A percentile compares a stretch with the other conserved stretches of the same genome.
These are phyloP conservation scores for Tragelaphus eurycerus DNA, from an alignment of 2,797 vertebrate genomes.

Conservation along the genomic window DNA sequence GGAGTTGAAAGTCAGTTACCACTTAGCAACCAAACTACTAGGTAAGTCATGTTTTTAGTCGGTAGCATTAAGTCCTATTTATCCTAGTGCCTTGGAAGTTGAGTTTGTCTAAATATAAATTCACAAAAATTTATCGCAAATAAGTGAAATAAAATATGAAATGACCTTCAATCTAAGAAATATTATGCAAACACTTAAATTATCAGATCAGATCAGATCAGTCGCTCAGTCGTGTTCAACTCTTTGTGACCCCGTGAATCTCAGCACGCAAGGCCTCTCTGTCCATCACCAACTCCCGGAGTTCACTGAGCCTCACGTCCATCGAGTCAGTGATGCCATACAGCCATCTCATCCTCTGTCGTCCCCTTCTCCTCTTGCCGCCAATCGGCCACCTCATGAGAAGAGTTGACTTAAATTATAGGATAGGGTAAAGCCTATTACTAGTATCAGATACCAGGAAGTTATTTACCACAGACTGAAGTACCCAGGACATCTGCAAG, in stretches of 20 bases:
- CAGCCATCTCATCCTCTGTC: too few relatives aligned
- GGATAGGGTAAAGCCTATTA: neutral
- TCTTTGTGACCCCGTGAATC: too few relatives aligned
- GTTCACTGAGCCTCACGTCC: too few relatives aligned
- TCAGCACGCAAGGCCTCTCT: too few relatives aligned
- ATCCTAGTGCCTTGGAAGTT: neutral
- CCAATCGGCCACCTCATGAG: too few relatives aligned
- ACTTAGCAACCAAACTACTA: neutral
- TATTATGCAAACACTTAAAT: neutral
- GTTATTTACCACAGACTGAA: neutral
- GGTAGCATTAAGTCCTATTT: rapidly evolving
- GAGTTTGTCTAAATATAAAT: neutral
- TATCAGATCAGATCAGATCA: too few relatives aligned
- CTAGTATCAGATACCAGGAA: neutral
- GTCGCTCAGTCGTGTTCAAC: too few relatives aligned
- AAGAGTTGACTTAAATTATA: neutral
- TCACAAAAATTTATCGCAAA: neutral
- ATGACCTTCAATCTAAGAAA: neutral
- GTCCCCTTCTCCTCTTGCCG: too few relatives aligned
- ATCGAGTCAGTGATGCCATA: too few relatives aligned
- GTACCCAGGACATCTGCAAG: neutral
- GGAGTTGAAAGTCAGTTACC: neutral
- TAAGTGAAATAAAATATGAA: neutral
- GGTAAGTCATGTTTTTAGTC: neutral
- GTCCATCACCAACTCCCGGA: too few relatives aligned